Evolutionary conservation across 2,888 invertebrate genomes (phyloP).

Genomic region (Ditylenchus weischeri): DNA sequence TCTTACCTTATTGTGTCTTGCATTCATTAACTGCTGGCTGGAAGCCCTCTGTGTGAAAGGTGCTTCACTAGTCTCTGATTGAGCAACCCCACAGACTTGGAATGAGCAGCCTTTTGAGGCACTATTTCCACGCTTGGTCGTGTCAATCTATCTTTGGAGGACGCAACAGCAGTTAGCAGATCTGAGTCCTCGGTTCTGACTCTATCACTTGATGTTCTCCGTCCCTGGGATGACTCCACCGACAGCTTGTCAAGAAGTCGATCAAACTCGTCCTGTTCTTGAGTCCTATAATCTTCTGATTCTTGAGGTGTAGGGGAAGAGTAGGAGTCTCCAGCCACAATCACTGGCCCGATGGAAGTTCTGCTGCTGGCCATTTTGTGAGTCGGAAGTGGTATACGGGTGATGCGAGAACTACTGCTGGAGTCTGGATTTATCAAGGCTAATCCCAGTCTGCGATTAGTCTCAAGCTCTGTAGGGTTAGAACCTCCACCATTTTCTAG

Average conservation of each 20-base stretch:
- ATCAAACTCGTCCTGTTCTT: slow-evolving; percentile 34
- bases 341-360: background rate
- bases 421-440: background rate
- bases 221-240: background rate
- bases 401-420: too few species aligned
- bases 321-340: slow-evolving; percentile 9
- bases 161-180: slow-evolving; percentile 3
- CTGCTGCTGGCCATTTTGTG: too few species aligned
- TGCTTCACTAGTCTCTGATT: background rate
- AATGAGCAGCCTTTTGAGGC: background rate
- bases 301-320: background rate
- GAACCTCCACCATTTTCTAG: slow-evolving; percentile 11
- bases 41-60: background rate
- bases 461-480: background rate
- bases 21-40: slow-evolving; percentile 2
- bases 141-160: too few species aligned
- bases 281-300: slow-evolving; percentile 22
- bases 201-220: background rate
- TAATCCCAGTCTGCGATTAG: background rate
- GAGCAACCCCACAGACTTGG: background rate
- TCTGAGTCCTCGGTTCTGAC: slow-evolving; percentile 13
- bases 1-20: slow-evolving; percentile 4
- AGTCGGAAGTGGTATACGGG: too few species aligned
- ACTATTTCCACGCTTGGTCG: background rate
- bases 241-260: slow-evolving; percentile 19